Conservation (phyloP, 1,140 invertebrate genomes). For the Penaeus chinensis region DNA sequence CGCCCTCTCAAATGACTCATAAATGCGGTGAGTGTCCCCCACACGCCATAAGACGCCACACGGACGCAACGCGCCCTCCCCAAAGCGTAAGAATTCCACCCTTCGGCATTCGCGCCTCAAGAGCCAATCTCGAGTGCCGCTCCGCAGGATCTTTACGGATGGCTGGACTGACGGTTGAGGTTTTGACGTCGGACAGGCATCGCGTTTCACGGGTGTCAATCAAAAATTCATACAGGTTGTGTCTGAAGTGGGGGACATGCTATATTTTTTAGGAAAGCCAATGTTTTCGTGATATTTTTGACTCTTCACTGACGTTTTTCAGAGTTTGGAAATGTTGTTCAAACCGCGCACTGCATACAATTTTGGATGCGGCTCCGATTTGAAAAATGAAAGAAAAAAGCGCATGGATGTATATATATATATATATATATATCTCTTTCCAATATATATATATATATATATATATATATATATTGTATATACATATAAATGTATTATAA, state of each 20-base stretch:
- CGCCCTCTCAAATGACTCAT: slow-evolving; percentile 34
- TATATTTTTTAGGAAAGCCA: neutral
- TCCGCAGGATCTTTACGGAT: slow-evolving; percentile 1
- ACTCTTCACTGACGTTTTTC: neutral
- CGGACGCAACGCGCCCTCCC: slow-evolving; percentile 22
- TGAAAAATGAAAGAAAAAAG: too few relatives aligned
- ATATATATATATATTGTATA: too few relatives aligned
- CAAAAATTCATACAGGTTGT: slow-evolving; percentile 63
- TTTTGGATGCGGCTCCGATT: too few relatives aligned
- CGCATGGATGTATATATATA: too few relatives aligned
- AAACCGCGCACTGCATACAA: neutral
- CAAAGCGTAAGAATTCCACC: neutral
- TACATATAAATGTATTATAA: too few relatives aligned
- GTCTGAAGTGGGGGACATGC: slow-evolving; percentile 42
- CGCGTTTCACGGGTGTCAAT: slow-evolving; percentile 62
- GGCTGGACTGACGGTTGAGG: slow-evolving; percentile 51
- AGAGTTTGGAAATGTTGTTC: neutral
- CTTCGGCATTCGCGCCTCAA: neutral
- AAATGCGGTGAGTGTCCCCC: slow-evolving; percentile 38
- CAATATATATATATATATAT: too few relatives aligned
- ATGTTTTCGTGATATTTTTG: neutral
- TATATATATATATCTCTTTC: too few relatives aligned
- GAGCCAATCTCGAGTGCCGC: neutral
- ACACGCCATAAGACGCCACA: slow-evolving; percentile 36
- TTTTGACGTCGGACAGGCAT: slow-evolving; percentile 62